Conservation (phyloP, 1,140 invertebrate genomes). For the Drosophila sproati region DNA sequence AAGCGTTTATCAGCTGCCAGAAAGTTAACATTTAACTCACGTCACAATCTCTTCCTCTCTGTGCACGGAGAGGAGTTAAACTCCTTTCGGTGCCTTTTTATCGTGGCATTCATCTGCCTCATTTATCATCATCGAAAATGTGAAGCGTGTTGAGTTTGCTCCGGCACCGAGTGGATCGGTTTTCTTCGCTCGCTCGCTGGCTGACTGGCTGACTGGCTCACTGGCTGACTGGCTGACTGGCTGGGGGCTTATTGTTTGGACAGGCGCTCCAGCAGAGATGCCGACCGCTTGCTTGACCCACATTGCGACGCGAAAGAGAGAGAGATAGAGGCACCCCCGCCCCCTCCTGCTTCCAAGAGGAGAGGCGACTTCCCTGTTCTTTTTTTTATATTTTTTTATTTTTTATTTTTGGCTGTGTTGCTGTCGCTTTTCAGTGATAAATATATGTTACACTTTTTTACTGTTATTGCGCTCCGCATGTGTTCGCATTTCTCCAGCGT, state of each 20-base stretch:
- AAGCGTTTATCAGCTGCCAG: conserved; percentile 38
- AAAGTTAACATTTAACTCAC: conserved; percentile 36
- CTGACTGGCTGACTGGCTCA: too few species aligned
- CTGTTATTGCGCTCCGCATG: conserved; percentile 54
- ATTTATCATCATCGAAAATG: conserved; percentile 60
- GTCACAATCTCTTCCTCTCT: conserved; percentile 6
- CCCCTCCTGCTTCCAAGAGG: conserved; percentile 1
- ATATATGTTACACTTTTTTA: conserved; percentile 61
- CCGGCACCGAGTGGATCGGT: conserved; percentile 4
- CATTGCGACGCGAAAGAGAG: conserved; percentile 21
- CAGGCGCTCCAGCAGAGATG: conserved; percentile 48
- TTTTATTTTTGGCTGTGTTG: conserved; percentile 36
- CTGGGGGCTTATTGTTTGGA: conserved; percentile 51
- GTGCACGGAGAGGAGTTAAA: conserved; percentile 1
- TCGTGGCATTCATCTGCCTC: conserved; percentile 51
- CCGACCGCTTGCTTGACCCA: conserved; percentile 48
- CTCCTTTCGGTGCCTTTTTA: conserved; percentile 51
- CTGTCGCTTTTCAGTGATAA: conserved; percentile 58
- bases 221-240: conserved; percentile 2
- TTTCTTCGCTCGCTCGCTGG: not conserved
- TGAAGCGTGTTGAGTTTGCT: conserved; percentile 51
- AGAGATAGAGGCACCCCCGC: not conserved
- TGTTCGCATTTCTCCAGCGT: conserved; percentile 35
- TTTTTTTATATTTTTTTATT: not conserved
- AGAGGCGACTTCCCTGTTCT: conserved; percentile 29